Evolutionary conservation across 2,113 vertebrate species (phyloP).

Genomic region (Melanotaenia duboulayi): DNA sequence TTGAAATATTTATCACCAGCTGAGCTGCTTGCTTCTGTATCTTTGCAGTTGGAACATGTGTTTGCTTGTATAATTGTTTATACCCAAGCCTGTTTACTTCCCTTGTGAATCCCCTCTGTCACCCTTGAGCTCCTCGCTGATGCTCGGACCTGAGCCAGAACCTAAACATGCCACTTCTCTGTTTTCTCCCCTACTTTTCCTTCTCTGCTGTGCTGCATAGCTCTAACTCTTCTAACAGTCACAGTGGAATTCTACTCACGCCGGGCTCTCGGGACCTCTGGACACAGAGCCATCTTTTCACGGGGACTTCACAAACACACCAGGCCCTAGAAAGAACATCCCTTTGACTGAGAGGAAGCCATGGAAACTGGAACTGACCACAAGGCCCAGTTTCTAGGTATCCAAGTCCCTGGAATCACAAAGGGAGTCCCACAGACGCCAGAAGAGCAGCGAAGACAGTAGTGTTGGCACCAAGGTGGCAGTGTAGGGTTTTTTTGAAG

Average conservation of each 20-base stretch:
- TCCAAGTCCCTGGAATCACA: constrained; percentile 66
- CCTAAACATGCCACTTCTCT: constrained; percentile 56
- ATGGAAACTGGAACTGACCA: constrained; percentile 74
- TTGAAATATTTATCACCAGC: no score
- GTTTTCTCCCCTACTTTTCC: neutral
- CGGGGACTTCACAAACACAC: constrained; percentile 59
- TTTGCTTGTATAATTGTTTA: constrained; percentile 33
- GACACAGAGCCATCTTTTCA: constrained; percentile 79
- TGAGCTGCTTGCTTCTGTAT: neutral
- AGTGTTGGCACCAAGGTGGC: constrained; percentile 39
- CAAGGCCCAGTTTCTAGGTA: constrained; percentile 69
- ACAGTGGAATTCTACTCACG: constrained; percentile 58
- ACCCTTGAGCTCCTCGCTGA: constrained; percentile 39
- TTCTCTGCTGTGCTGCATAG: constrained; percentile 39
- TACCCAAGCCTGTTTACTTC: constrained; percentile 35
- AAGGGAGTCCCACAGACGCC: constrained; percentile 52
- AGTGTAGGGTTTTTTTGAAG: constrained; percentile 32
- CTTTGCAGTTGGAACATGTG: neutral
- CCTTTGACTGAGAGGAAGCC: constrained; percentile 62
- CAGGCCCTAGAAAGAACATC: constrained; percentile 54
- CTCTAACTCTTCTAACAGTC: constrained; percentile 29
- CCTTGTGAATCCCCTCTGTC: constrained; percentile 34
- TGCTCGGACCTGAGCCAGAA: constrained; percentile 47
- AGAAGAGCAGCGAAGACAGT: constrained; percentile 54
- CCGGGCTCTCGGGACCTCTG: constrained; percentile 35